Conservation (phyloP, 92 coral and sea anemone species). For the Muricea muricata region DNA sequence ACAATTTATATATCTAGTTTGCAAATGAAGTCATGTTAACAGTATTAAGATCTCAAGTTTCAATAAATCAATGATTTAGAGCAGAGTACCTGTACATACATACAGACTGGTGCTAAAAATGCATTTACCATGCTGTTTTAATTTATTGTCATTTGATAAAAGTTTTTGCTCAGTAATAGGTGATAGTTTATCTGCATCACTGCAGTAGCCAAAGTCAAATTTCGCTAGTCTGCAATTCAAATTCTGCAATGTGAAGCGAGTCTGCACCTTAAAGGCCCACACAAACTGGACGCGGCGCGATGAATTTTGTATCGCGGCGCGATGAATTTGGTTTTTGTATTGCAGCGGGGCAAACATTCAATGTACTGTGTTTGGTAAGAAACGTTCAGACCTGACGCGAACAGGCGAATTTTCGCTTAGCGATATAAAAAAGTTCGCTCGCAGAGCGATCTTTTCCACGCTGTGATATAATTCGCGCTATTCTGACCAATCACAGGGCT, state of each 20-base stretch:
- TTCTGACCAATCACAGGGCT: not conserved
- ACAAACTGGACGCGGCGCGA: slow-evolving; percentile 51
- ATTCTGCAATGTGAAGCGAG: slow-evolving; percentile 48
- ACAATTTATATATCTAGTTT: no score
- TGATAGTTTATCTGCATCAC: slow-evolving; percentile 48
- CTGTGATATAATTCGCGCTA: not conserved
- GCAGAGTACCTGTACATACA: no score
- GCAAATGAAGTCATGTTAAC: no score
- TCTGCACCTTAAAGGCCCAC: slow-evolving; percentile 39
- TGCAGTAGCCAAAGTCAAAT: slow-evolving; percentile 63
- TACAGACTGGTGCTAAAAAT: no score
- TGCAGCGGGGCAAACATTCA: no score
- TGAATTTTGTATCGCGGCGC: slow-evolving; percentile 49
- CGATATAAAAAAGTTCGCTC: not conserved
- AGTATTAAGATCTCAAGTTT: no score
- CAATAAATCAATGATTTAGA: no score
- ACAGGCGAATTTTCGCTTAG: slow-evolving; percentile 38
- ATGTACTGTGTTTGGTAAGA: no score
- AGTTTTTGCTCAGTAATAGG: slow-evolving; percentile 52
- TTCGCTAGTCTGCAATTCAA: slow-evolving; percentile 49
- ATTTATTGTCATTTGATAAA: slow-evolving; percentile 54
- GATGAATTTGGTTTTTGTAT: no score
- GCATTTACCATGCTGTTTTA: slow-evolving; percentile 72
- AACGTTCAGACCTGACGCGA: no score
- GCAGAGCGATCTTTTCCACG: slow-evolving; percentile 48